Base-by-base conservation (phyloP, 1,140 invertebrate species). In the Ditylenchus dipsaci region DNA sequence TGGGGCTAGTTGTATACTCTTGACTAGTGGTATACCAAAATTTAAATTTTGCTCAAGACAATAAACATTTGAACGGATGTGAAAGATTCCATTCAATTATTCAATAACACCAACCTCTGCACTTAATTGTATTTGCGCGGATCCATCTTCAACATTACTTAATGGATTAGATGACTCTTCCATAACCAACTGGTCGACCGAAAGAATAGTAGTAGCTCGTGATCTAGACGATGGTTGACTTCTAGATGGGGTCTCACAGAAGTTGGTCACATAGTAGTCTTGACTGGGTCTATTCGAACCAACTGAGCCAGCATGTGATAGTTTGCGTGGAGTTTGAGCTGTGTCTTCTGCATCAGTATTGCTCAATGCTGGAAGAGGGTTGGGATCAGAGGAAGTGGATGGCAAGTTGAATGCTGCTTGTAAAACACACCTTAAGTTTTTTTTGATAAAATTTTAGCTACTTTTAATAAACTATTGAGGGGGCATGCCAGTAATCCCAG, bases 371-470 rank as follows among this genome's bases (percentile, higher is more conserved):
- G 49, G 43, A 11, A 21, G 7, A 27, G 59, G 29, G 17, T 61
- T 61, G 15, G n/a, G 7, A 19, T 33, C 27, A 23, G 3, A 5
- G n/a, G 59, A 68, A 17, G 45, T 9, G 15, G 71, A 29, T 21
- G 30, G 3, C 38, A 74, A 1, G n/a, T 69, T 67, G 9, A 68
- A 72, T 38, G 67, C 27, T 43, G 53, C 42, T 74, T 29, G 15
- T 53, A 29, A 26, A 23, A 26, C n/a, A 60, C 60, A 56, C 29
- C 67, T 70, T 9, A 71, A 30, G 30, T 71, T 74, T 42, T 64
- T 73, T 38, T 38, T 38, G 33, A 38, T 38, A 38, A 5, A 38
- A 38, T 29, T 3, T 63, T 29, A n/a, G 19, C 19, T 61, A 27
- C 27, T 19, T n/a, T 1, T 23, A 26, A 61, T 49, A 49, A 9